Evolutionary conservation across 2,797 vertebrate species (phyloP), one percentile per base, ranked within the genome.

Genomic region (Scolopax rusticola): DNA sequence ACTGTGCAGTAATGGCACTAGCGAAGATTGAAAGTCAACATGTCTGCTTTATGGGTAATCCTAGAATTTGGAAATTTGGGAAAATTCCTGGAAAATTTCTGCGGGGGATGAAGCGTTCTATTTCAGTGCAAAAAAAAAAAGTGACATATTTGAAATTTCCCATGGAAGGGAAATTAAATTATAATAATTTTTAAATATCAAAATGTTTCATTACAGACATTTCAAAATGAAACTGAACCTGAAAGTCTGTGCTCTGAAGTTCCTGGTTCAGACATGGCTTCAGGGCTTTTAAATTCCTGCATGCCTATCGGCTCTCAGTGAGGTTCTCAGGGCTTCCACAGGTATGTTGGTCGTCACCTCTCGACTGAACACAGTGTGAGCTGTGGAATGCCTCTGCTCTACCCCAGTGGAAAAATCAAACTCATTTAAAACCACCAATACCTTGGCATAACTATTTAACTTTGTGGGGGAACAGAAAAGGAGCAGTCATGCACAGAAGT

Each of bases 231-330:
- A 96, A 90, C 95, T 92, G 84, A 97, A 97, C 93, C 95, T 96
- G 96, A 95, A 97, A 96, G 95, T 91, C 96, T 95, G 90, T 96
- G 81, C 89, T 97, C 93, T 97, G 96, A 96, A 95, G 95, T 97
- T 96, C 93, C 86, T 27, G 12, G 87, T 96, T 96, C 95, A 97
- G 96, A 96, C 96, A 89, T 64, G 71, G 84, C 95, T 91, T n/a
- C 81, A 48, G 95, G 96, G 95, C 90, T 96, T 96, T 90, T 96
- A 57, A 87, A 96, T 96, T 94, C 95, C 89, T 96, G 89, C 84
- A 87, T 96, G 93, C 96, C 95, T 87, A 94, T 96, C 56, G 60
- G 95, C 92, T 94, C 84, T 77, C 80, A 6, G 60, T 60, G 92
- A 96, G 84, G 92, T 97, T 97, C 96, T 96, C 96, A 97, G 78